These are phyloP conservation scores for Aporrectodea caliginosa DNA, from an alignment of 1,140 invertebrate species.

Conservation along the genomic window DNA sequence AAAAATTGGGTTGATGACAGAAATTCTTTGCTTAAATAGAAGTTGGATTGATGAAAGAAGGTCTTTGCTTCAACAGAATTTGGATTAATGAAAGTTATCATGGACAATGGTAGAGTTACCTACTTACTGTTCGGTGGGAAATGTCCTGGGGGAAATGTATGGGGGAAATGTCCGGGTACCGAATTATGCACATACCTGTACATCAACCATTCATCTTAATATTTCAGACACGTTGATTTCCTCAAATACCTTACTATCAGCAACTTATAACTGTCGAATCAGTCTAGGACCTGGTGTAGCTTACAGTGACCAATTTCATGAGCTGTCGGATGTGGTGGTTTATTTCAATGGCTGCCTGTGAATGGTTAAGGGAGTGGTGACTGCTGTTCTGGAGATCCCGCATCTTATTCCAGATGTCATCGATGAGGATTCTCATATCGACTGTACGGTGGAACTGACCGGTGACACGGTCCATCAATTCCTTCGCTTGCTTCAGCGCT, in stretches of 20 bases:
- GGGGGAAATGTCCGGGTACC: too few relatives aligned
- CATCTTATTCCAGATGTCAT: constrained; percentile 31
- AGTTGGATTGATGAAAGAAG: too few relatives aligned
- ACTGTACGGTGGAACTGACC: not conserved
- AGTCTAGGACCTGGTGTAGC: constrained; percentile 28
- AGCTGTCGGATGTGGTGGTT: constrained; percentile 54
- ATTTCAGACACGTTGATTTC: not conserved
- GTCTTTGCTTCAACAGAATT: too few relatives aligned
- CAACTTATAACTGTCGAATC: constrained; percentile 5
- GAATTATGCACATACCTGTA: too few relatives aligned
- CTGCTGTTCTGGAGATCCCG: constrained; percentile 69
- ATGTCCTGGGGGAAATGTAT: too few relatives aligned
- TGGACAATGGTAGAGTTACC: too few relatives aligned
- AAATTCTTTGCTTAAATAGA: too few relatives aligned
- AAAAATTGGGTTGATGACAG: too few relatives aligned
- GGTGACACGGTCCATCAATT: constrained; percentile 67
- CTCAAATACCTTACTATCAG: not conserved
- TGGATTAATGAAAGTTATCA: too few relatives aligned
- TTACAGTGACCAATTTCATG: constrained; percentile 26
- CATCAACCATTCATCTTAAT: too few relatives aligned
- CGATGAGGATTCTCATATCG: constrained; percentile 49
- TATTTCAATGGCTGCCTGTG: constrained; percentile 62
- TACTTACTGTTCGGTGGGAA: too few relatives aligned
- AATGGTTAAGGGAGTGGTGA: constrained; percentile 62
- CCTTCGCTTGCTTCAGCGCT: constrained; percentile 60